A percentile compares a stretch with the other conserved stretches of the same genome.
phyloP scores from a whole-genome alignment of 2,113 vertebrate genomes.

The Pyrgilauda ruficollis region DNA sequence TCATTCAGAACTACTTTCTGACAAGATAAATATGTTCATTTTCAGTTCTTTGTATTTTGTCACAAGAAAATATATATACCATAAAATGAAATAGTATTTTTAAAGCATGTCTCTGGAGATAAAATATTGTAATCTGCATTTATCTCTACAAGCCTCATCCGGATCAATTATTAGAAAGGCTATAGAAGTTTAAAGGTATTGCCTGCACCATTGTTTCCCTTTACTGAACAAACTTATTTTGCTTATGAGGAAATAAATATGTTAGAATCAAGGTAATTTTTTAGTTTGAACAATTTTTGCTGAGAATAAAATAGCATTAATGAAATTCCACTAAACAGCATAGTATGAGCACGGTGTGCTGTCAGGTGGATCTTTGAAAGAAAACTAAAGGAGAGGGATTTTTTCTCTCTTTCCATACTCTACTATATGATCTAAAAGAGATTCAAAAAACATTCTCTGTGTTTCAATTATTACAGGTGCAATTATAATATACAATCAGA shows the following conservation, averaged over 20 bases:
- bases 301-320: background rate
- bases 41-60: conserved; percentile 43
- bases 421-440: background rate
- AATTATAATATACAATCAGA: background rate
- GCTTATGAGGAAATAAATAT: background rate
- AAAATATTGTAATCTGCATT: background rate
- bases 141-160: background rate
- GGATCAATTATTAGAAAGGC: background rate
- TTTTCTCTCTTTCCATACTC: background rate
- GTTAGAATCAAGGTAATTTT: background rate
- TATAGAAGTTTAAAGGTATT: background rate
- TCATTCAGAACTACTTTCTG: background rate
- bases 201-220: background rate
- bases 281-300: background rate
- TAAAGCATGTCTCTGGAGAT: background rate
- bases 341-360: accelerated
- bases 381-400: accelerated
- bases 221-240: background rate
- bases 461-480: background rate
- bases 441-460: background rate
- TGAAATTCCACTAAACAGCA: background rate
- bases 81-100: background rate
- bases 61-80: background rate
- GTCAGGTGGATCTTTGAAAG: background rate
- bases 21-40: conserved; percentile 33